Base-by-base conservation (phyloP, 2,888 invertebrate species). In the Chalcosyrphus nemorum region DNA sequence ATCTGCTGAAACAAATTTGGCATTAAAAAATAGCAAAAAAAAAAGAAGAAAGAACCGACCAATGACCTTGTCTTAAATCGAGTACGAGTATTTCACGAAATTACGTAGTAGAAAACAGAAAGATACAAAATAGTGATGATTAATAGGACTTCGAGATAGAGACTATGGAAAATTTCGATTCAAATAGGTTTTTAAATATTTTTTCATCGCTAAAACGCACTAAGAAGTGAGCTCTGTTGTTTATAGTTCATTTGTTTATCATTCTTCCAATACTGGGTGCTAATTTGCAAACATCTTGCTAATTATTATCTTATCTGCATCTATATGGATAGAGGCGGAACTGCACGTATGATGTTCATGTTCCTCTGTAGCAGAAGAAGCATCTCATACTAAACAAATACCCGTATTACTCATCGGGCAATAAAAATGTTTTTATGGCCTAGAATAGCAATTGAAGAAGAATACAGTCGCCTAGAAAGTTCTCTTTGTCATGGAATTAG, bases 271-370 rank as follows among this genome's bases (percentile, higher is more conserved):
- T 9, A 54, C 19, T 17, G 24, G 41, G 59, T 63, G 71, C 56
- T 77, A 63, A 77, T 77, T 77, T 71, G 71, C 52, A 43, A 1
- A 70, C 35, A 77, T 43, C 24, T 70, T 70, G 61, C 54, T 77
- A 77, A 70, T 77, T 70, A 77, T 61, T 70, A 77, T 61, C 43
- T 61, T 70, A 59, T 24, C 32, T 27, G 24, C 41, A 35, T 43
- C 24, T 2, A 63, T 13, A 15, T 19, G n/a, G 5, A n/a, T 2
- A 7, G 52, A 5, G 24, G 24, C 11, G 27, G 32, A n/a, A 24
- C 21, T 24, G 32, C 52, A 52, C 63, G 76, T 11, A 70, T 45
- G 17, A 21, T 1, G n/a, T 38, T 76, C 43, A 7, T 68, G 27
- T 15, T 52, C 27, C 17, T 19, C 29, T 52, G 52, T n/a, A n/a